phyloP scores from a whole-genome alignment of 92 coral and sea anemone genomes.

The Zoanthus solanderi region DNA sequence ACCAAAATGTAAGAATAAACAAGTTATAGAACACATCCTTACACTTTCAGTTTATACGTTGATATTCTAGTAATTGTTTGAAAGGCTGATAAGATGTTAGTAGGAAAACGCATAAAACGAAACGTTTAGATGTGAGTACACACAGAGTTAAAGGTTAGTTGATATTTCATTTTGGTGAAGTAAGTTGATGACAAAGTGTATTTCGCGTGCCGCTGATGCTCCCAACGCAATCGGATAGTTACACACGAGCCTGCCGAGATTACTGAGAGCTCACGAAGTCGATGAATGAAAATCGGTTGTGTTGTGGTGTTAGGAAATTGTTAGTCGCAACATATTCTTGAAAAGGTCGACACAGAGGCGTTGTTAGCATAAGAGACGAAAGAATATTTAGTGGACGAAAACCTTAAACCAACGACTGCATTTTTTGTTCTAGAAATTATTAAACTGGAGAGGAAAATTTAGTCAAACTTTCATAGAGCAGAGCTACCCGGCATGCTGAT shows the following conservation, averaged over 20 bases:
- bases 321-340: slow-evolving; percentile 5
- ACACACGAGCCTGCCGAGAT: not conserved
- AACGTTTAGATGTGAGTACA: not conserved
- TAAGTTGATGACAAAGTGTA: not conserved
- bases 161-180: not conserved
- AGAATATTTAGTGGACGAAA: not conserved
- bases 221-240: not conserved
- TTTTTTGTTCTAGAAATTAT: not conserved
- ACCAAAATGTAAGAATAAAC: too few species aligned
- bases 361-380: slow-evolving; percentile 14
- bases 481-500: slow-evolving; percentile 30
- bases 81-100: not conserved
- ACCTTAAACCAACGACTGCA: slow-evolving; percentile 18
- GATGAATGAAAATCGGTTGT: not conserved
- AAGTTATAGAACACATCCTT: too few species aligned
- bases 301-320: not conserved
- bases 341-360: not conserved
- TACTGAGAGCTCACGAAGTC: not conserved
- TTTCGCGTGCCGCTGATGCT: slow-evolving; percentile 9
- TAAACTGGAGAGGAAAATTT: slow-evolving; percentile 15
- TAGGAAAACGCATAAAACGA: not conserved
- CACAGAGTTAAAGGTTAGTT: not conserved
- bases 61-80: not conserved
- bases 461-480: slow-evolving; percentile 27
- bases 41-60: not conserved